Evolutionary conservation across 2,113 vertebrate species (phyloP).

Genomic region (Archilochus colubris): DNA sequence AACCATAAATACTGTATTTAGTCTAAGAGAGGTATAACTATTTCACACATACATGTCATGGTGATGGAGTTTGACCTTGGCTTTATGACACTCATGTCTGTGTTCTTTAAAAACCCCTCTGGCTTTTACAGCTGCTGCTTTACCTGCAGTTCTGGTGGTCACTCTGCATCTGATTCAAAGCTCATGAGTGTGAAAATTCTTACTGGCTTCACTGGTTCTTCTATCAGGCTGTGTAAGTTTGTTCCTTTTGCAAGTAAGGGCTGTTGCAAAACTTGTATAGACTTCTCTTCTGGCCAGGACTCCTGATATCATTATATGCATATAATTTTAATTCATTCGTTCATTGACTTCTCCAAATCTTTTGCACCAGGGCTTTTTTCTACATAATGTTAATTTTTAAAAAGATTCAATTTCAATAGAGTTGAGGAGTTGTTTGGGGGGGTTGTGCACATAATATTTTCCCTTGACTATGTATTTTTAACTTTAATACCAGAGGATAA

Average conservation of each 20-base stretch:
- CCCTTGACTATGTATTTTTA: background rate
- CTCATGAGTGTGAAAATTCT: background rate
- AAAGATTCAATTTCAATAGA: background rate
- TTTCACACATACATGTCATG: background rate
- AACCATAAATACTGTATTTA: conserved; percentile 47
- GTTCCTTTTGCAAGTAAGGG: background rate
- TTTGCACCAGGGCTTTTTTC: background rate
- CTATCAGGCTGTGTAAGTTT: background rate
- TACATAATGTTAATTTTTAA: background rate
- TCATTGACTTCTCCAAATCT: background rate
- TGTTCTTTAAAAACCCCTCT: background rate
- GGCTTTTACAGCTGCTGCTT: background rate
- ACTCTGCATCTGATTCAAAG: background rate
- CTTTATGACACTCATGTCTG: background rate
- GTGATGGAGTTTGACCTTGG: background rate
- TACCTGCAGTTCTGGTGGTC: background rate
- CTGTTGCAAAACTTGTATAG: background rate
- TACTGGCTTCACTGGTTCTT: background rate
- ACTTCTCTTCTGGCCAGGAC: background rate
- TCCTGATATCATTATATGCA: background rate
- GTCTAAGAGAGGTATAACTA: background rate
- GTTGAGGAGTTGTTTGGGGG: background rate
- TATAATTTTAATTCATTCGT: background rate
- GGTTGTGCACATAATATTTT: background rate
- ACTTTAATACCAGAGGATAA: background rate